phyloP scores from a whole-genome alignment of 1,140 invertebrate genomes.

The Cydia strobilella region DNA sequence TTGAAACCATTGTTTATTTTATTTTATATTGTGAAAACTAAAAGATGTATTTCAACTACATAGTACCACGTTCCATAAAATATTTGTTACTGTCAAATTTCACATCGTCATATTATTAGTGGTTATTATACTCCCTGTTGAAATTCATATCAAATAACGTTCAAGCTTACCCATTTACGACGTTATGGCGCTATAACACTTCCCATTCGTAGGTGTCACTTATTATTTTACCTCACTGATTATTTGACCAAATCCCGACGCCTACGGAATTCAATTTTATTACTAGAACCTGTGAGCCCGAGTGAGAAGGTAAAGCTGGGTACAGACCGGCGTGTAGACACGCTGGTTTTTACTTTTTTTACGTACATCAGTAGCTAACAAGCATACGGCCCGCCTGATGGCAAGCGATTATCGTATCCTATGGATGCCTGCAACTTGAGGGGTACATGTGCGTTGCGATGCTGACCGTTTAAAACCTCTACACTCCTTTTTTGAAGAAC shows the following conservation, averaged over 20 bases:
- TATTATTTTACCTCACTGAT: constrained; percentile 28
- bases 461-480: too few species aligned
- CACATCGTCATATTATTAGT: neutral
- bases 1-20: too few species aligned
- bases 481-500: too few species aligned
- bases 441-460: too few species aligned
- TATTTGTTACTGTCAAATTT: constrained; percentile 17
- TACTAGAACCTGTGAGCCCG: constrained; percentile 6
- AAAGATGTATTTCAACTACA: too few species aligned
- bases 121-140: constrained; percentile 5
- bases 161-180: constrained; percentile 6
- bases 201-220: constrained; percentile 15
- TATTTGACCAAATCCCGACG: constrained; percentile 24
- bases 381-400: too few species aligned
- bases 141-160: neutral
- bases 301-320: neutral
- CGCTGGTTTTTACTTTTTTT: too few species aligned
- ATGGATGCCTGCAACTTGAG: too few species aligned
- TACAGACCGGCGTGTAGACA: neutral
- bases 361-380: too few species aligned
- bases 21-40: too few species aligned
- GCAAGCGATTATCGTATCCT: too few species aligned
- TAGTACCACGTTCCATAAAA: too few species aligned
- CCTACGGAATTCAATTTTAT: constrained; percentile 26
- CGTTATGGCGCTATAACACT: neutral